Conservation (phyloP, 2,113 vertebrate genomes). For the Alethe diademata region DNA sequence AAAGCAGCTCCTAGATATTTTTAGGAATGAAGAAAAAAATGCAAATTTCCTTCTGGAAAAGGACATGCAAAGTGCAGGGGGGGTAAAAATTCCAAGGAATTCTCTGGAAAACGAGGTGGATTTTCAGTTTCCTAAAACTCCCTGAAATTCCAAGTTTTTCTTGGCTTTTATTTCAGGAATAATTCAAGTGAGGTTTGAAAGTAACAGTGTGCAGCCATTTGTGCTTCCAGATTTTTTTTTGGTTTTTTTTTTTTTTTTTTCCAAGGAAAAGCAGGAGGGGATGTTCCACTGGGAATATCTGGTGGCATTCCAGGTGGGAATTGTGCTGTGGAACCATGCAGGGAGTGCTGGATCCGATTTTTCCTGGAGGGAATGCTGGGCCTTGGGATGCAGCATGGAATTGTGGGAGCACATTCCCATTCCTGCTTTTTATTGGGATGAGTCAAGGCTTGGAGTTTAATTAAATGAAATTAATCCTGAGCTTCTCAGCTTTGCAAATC, state of each 20-base stretch:
- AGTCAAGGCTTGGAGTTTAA: not conserved
- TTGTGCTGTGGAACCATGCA: constrained; percentile 15
- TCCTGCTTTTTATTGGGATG: not conserved
- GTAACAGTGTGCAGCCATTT: constrained; percentile 50
- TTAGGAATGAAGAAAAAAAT: not conserved
- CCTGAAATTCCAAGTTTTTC: not conserved
- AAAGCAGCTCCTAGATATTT: accelerated
- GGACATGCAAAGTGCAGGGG: not conserved
- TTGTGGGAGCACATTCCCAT: not conserved
- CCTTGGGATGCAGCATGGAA: not conserved
- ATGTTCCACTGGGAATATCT: not conserved
- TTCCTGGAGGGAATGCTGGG: not conserved
- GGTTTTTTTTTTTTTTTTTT: not conserved
- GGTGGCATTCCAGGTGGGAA: not conserved
- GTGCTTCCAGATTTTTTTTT: not conserved
- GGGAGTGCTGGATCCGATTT: not conserved
- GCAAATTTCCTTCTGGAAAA: not conserved
- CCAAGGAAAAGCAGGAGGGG: not conserved
- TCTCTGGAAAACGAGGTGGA: not conserved
- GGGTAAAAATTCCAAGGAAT: not conserved
- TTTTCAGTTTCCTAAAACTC: not conserved
- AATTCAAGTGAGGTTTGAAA: not conserved
- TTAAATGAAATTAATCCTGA: not conserved
- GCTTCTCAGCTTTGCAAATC: not conserved
- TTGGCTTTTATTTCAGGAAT: not conserved